Base-by-base conservation (phyloP, 2,888 invertebrate genomes). In the Carcina quercana region DNA sequence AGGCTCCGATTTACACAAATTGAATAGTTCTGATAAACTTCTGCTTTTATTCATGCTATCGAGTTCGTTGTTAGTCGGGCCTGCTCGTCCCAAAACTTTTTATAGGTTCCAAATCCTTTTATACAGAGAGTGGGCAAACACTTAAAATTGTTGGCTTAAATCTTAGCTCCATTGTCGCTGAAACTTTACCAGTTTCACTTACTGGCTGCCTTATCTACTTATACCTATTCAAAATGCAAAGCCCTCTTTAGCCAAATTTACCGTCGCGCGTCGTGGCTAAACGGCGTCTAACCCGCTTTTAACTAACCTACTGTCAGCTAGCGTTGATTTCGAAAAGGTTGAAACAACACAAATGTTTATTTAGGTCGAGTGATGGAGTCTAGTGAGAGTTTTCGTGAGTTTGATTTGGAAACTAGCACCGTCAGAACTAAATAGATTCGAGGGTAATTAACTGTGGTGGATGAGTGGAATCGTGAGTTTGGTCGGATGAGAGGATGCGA, bases 401-500 rank as follows among this genome's bases (percentile, higher is more conserved):
- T 34, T 14, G 47, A 47, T n/a, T n/a, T n/a, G n/a, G n/a, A n/a
- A n/a, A n/a, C n/a, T n/a, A n/a, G n/a, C n/a, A n/a, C n/a, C n/a
- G n/a, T n/a, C n/a, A n/a, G n/a, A n/a, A n/a, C n/a, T n/a, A n/a
- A n/a, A n/a, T n/a, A n/a, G n/a, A n/a, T n/a, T n/a, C n/a, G n/a
- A n/a, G n/a, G 14, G 13, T 32, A 28, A 44, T 44, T 47, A 38
- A 13, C 48, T 27, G 34, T 34, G 40, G 43, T 47, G 44, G 29
- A 48, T 42, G 40, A 32, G 45, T 45, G 38, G 39, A 45, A 40
- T 37, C 35, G 42, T n/a, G n/a, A n/a, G n/a, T n/a, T n/a, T n/a
- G n/a, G n/a, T 62, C 69, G 74, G 53, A 73, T 76, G 76, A 65
- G 65, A 78, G 67, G 69, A 82, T 79, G 80, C 67, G 68, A 64